These are phyloP conservation scores for Cavia porcellus DNA, from an alignment of 2,113 vertebrate genomes.

Conservation along the genomic window DNA sequence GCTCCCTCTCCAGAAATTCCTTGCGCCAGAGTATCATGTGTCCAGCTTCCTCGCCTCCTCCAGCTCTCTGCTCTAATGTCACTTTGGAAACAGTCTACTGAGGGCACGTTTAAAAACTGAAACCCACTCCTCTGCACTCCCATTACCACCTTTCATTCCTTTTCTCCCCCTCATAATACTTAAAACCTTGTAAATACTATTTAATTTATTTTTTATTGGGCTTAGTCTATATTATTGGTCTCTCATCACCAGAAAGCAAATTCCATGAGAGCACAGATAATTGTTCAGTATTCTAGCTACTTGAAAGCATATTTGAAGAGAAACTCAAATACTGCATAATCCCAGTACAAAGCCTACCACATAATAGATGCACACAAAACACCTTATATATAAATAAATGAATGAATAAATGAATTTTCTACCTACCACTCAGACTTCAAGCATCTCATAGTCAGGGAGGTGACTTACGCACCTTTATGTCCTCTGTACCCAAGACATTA, in stretches of 20 bases:
- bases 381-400: not conserved
- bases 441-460: not conserved
- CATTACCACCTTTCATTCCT: not conserved
- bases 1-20: constrained; percentile 41
- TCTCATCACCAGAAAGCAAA: constrained; percentile 38
- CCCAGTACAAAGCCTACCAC: not conserved
- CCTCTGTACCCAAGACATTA: constrained; percentile 8
- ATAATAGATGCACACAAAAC: not conserved
- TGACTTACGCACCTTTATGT: not conserved
- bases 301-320: not conserved
- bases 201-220: constrained; percentile 29
- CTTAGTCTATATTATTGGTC: not conserved
- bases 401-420: not conserved
- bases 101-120: not conserved
- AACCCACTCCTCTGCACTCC: not conserved
- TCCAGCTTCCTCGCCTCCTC: not conserved
- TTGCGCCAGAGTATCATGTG: not conserved
- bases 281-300: constrained; percentile 16
- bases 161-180: not conserved
- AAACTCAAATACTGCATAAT: constrained; percentile 37
- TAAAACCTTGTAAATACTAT: constrained; percentile 42
- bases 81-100: not conserved
- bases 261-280: constrained; percentile 18
- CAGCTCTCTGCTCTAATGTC: not conserved
- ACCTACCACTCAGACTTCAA: not conserved